Base-by-base conservation (phyloP, 2,797 vertebrate genomes). In the Labroides dimidiatus region DNA sequence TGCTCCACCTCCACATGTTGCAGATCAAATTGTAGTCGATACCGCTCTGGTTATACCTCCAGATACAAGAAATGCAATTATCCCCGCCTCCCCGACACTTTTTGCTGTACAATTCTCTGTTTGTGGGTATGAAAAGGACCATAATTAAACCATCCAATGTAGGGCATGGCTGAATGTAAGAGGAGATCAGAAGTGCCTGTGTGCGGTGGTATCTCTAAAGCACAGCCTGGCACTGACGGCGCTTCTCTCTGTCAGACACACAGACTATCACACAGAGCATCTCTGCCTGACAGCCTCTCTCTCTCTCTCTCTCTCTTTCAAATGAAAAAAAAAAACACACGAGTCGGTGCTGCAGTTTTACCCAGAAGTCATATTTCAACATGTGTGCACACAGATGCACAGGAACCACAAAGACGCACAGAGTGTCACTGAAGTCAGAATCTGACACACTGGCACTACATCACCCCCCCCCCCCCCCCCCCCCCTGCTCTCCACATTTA, bases 121-220 rank as follows among this genome's bases (percentile, higher is more conserved):
- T 77, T 72, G 20, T 69, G 39, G 39, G 37, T 57, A 54, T 72
- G 9, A 80, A 85, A 76, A 58, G 27, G 45, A 27, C 62, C 51
- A 41, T 80, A 80, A 87, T 84, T 73, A 81, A 78, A 73, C 61
- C 72, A 55, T 71, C 73, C 64, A 52, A 80, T 84, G 72, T 72
- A 77, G 76, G 79, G 63, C 77, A 77, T 61, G 82, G 72, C 69
- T 59, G 68, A 80, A 77, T 76, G 62, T 72, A 82, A 78, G 59
- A 58, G 58, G 67, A 81, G 77, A 87, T 86, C 77, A 81, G 64
- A 64, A 82, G 71, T 45, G 57, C 53, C 58, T 55, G 6, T 51
- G 67, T 33, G 17, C 64, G 51, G 67, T 44, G 44, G 70, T 77
- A 82, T 77, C 82, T 82, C 69, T 57, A 55, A 78, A 76, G 71